A percentile compares a stretch with the other conserved stretches of the same genome.
Evolutionary conservation across 1,140 invertebrate species (phyloP).

Genomic region (Brachionus koreanus): DNA sequence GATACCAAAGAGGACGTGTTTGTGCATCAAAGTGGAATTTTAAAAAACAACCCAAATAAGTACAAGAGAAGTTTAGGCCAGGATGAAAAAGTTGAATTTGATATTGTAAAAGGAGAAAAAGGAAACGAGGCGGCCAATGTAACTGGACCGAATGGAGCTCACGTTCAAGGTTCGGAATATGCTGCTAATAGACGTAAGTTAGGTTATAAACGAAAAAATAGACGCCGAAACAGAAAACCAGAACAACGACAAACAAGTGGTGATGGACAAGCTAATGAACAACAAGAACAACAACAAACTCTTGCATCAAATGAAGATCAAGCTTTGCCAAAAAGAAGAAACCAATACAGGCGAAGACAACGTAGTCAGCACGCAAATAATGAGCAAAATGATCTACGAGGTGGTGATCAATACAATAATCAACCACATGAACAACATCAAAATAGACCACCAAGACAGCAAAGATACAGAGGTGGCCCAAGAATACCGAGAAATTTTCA

Average conservation of each 20-base stretch:
- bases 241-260: not conserved
- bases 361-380: not conserved
- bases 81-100: slow-evolving; percentile 96
- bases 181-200: slow-evolving; percentile 64
- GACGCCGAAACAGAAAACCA: not conserved
- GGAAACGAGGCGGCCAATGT: slow-evolving; percentile 96
- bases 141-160: slow-evolving; percentile 83
- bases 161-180: slow-evolving; percentile 90
- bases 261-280: not conserved
- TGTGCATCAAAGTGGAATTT: slow-evolving; percentile 89
- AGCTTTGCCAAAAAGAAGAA: not conserved
- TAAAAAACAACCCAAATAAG: slow-evolving; percentile 94
- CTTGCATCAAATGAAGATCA: not conserved
- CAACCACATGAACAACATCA: not conserved
- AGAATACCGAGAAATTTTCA: not conserved
- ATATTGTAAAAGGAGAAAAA: slow-evolving; percentile 72
- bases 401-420: not conserved
- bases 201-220: not conserved
- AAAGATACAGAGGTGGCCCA: not conserved
- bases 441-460: not conserved
- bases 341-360: not conserved
- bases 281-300: not conserved
- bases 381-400: not conserved
- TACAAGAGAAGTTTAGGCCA: slow-evolving; percentile 95
- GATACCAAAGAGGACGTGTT: slow-evolving; percentile 99